Evolutionary conservation across 2,888 invertebrate species (phyloP).

Genomic region (Meta bourneti): DNA sequence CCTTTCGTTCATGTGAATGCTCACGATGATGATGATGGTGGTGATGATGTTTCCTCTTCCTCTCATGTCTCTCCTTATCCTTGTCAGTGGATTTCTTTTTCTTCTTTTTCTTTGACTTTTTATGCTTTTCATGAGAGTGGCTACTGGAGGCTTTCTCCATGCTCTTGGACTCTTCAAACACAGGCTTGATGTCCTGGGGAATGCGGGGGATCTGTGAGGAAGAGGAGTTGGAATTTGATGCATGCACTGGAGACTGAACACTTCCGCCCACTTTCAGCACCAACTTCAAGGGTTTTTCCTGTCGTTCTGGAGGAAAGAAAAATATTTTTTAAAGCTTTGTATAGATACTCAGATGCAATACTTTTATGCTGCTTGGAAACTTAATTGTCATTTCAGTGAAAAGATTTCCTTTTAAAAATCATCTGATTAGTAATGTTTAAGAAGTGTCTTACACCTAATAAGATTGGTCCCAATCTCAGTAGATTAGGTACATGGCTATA

Average conservation of each 20-base stretch:
- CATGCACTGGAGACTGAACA: slow-evolving; percentile 68
- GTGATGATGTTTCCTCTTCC: slow-evolving; percentile 88
- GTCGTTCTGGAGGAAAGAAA: slow-evolving; percentile 55
- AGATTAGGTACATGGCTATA: no score
- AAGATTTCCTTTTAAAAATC: no score
- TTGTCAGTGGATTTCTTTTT: slow-evolving; percentile 83
- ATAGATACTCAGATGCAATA: neutral
- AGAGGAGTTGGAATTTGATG: slow-evolving; percentile 63
- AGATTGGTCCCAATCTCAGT: no score
- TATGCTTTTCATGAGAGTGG: slow-evolving; percentile 75
- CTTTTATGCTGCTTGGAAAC: no score
- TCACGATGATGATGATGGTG: slow-evolving; percentile 78
- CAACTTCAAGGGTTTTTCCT: slow-evolving; percentile 83
- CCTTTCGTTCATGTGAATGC: slow-evolving; percentile 75
- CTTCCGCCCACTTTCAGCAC: slow-evolving; percentile 87
- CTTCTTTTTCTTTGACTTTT: slow-evolving; percentile 86
- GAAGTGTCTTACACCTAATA: no score
- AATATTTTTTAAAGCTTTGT: neutral
- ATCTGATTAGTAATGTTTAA: no score
- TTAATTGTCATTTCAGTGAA: no score
- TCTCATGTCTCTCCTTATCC: slow-evolving; percentile 84
- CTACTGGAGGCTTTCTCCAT: slow-evolving; percentile 49
- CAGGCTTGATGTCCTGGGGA: slow-evolving; percentile 49
- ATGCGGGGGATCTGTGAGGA: slow-evolving; percentile 57
- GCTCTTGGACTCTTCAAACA: slow-evolving; percentile 42